Evolutionary conservation across 2,113 vertebrate species (phyloP).

Genomic region (Gopherus flavomarginatus): DNA sequence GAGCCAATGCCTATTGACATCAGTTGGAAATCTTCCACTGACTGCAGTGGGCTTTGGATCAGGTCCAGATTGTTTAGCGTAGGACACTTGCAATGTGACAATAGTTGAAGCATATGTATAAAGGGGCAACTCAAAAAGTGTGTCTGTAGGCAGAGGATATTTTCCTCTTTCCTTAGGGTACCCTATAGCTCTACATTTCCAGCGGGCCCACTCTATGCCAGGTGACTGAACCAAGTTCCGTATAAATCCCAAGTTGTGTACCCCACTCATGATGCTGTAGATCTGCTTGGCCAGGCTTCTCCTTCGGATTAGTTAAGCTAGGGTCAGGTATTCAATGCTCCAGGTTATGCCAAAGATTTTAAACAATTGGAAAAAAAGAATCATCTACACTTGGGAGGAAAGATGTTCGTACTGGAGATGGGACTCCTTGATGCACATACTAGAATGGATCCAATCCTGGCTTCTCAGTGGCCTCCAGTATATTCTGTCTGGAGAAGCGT

Average conservation of each 20-base stretch:
- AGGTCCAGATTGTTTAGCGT: neutral
- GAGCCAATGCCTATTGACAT: neutral
- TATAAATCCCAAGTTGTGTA: neutral
- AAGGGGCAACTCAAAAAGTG: neutral
- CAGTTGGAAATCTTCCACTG: neutral
- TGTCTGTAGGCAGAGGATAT: neutral
- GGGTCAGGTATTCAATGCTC: fast-evolving
- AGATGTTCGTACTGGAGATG: neutral
- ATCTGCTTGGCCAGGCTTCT: no score
- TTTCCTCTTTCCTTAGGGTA: neutral
- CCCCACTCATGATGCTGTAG: neutral
- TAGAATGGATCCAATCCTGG: fast-evolving
- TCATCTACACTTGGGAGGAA: neutral
- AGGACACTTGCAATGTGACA: neutral
- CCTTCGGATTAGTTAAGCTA: fast-evolving
- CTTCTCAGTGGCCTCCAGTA: neutral
- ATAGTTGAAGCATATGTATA: neutral
- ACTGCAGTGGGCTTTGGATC: neutral
- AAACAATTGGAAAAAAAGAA: neutral
- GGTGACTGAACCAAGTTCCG: neutral
- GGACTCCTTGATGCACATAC: fast-evolving
- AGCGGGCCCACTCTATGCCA: neutral
- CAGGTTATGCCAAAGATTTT: neutral
- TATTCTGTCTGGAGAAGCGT: neutral
- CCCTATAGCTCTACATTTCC: neutral